Percentiles rank a stretch among this genome's conserved stretches.
These are phyloP conservation scores for Heliocidaris erythrogramma DNA, from an alignment of 35 echinoderm and acorn worm genomes.

Conservation along the genomic window DNA sequence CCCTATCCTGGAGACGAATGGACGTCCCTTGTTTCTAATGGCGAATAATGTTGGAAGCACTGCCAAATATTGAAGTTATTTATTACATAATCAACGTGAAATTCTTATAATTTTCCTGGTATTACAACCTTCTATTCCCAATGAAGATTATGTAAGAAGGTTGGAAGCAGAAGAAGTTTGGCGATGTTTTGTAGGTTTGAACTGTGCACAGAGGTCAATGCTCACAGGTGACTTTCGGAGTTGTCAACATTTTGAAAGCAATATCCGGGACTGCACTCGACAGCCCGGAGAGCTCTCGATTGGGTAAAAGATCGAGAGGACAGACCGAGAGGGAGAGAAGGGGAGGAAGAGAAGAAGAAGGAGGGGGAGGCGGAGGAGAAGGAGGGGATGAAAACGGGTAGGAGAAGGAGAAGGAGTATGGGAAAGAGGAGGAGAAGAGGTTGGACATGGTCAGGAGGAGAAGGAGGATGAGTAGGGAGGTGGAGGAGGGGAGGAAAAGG, in stretches of 20 bases:
- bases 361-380: background rate
- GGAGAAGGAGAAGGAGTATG: background rate
- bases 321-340: background rate
- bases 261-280: conserved; percentile 33
- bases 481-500: no score
- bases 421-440: background rate
- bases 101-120: no score
- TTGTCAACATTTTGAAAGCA: conserved; percentile 47
- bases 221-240: conserved; percentile 11
- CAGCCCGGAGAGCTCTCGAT: conserved; percentile 12
- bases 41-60: no score
- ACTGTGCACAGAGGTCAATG: conserved; percentile 18
- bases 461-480: no score
- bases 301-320: conserved; percentile 13
- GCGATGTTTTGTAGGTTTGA: background rate
- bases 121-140: no score
- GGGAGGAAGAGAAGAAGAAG: background rate
- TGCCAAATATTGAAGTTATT: no score
- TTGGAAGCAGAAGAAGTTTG: background rate
- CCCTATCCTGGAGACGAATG: no score
- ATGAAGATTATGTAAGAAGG: background rate
- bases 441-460: no score
- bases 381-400: background rate
- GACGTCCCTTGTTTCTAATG: no score
- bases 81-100: no score